Evolutionary conservation across 1,140 invertebrate genomes (phyloP), one percentile per base, ranked within the genome.

Genomic region (Drosophila varians): DNA sequence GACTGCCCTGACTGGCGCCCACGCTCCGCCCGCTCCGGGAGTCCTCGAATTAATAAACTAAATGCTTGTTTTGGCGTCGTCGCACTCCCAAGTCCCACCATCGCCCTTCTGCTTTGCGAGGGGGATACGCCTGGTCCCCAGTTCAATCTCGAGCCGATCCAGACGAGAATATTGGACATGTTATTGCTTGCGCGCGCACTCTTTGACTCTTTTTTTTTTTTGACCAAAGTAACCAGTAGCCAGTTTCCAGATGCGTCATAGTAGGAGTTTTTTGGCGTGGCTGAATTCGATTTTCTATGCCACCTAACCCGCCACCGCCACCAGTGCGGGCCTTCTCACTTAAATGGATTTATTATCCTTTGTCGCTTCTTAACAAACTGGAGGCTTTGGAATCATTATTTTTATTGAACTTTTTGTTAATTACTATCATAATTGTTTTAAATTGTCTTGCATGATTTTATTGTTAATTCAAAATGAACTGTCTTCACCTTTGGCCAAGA

Each of bases 171-270:
- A 84, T 87, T 84, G 80, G 82, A 77, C 72, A 80, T 86, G 80
- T 80, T 84, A 87, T 80, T 80, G 76, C 80, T 86, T 86, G 80
- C 80, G 80, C 80, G 80, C 80, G 80, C 80, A 86, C 73, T 84
- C 76, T 80, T 86, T 87, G 80, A 80, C 60, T 64, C 56, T 61
- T 62, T 55, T 55, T 54, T 61, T 61, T 54, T 55, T 55, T 55
- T 60, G 60, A 64, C 60, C 60, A 64, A 28, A 42, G 38, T 18
- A 42, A 9, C 16, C 38, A 42, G 38, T 42, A 42, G 16, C 38
- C 38, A 42, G 38, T 42, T 18, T 16, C 42, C 72, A 65, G 84
- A 82, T 86, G 82, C 82, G 82, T 86, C 82, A 86, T 77, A 82
- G 73, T 74, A 49, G 54, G 58, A 77, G 73, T 77, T 75, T 75